A percentile compares a stretch with the other conserved stretches of the same genome.
Evolutionary conservation across 1,140 invertebrate species (phyloP).

Genomic region (Holotrichia oblita): DNA sequence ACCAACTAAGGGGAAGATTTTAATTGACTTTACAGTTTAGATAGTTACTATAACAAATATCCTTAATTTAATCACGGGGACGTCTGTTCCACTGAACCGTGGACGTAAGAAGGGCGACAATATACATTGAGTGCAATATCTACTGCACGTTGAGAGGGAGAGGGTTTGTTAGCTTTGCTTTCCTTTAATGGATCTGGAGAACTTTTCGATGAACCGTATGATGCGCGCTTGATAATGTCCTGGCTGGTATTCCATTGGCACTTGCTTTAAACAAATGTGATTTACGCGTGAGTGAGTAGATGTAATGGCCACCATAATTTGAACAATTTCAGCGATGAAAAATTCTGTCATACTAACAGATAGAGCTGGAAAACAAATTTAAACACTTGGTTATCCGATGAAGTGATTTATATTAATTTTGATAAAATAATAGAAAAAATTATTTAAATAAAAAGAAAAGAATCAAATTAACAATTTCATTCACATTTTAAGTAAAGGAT

Average conservation of each 20-base stretch:
- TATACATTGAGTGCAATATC: background rate
- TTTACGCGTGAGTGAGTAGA: background rate
- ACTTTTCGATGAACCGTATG: conserved; percentile 17
- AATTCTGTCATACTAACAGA: background rate
- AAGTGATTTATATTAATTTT: no score
- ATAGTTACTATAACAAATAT: conserved; percentile 42
- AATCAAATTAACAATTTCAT: no score
- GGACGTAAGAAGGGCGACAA: conserved; percentile 1
- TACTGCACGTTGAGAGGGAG: background rate
- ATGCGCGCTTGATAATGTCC: conserved; percentile 18
- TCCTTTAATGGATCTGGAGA: conserved; percentile 10
- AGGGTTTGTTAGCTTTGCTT: background rate
- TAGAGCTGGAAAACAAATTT: no score
- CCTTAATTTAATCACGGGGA: conserved; percentile 42
- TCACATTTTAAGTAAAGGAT: no score
- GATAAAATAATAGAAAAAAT: no score
- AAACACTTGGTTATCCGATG: no score
- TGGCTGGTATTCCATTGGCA: conserved; percentile 10
- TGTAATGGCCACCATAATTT: no score
- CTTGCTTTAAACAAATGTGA: conserved; percentile 14
- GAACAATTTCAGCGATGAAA: no score
- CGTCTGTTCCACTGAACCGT: conserved; percentile 38
- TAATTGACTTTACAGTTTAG: conserved; percentile 45
- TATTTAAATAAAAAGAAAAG: no score
- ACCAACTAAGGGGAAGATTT: conserved; percentile 43